Base-by-base conservation (phyloP, 2,113 vertebrate genomes). In the Microcebus tavaratra region DNA sequence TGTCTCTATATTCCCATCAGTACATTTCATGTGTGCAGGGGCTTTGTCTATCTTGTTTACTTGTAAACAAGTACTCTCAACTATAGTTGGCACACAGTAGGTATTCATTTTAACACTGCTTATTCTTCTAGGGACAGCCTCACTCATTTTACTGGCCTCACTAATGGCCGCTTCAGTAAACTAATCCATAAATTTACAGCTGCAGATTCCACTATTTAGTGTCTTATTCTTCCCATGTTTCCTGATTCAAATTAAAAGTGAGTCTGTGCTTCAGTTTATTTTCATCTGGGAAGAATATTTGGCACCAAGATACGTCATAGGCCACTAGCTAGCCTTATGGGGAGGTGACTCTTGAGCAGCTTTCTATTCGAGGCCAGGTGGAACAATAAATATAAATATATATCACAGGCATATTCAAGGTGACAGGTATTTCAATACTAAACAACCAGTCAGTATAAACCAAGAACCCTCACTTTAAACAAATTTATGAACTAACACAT, bases 201-300 rank as follows among this genome's bases (percentile, higher is more conserved):
- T 42, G 6, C 57, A 80, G 31, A 34, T 80, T 3, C 29, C 4
- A 82, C 12, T 11, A 6, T 14, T 5, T 53, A 39, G 50, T 48
- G 17, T 36, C 15, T 92, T 39, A 85, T 72, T 96, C 67, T 65
- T 78, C 39, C 48, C 29, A 45, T 50, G 20, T 48, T 87, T 95
- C 31, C 92, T 53, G 36, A 81, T 48, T 85, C 65, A 86, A 72
- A 89, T 73, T 59, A 68, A 89, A n/a, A 94, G 53, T 82, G 78
- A 96, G 17, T 63, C n/a, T 92, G 25, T 59, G 2, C 5, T 34
- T 0, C 15, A 82, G 59, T 8, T 50, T 75, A 9, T 76, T 95
- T 82, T 91, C n/a, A 88, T 75, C 70, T 53, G 14, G 42, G 14
- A 50, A 91, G 87, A 72, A 72, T 48, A 85, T 90, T 31, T 84